These are phyloP conservation scores for Orycteropus afer DNA, from an alignment of 2,113 vertebrate species.

Conservation along the genomic window DNA sequence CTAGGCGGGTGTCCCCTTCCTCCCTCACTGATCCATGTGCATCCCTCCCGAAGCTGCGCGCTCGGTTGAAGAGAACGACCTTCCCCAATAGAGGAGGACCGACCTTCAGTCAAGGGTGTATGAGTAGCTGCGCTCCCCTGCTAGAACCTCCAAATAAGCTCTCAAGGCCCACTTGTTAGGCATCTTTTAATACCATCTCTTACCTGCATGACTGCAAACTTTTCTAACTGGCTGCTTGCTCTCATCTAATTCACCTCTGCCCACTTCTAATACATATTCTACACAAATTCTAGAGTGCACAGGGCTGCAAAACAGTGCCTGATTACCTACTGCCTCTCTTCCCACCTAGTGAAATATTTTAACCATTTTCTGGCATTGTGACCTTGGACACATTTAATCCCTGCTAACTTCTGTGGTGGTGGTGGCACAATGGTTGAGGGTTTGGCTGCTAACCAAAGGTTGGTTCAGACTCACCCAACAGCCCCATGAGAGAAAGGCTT, in stretches of 20 bases:
- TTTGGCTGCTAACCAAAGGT: not conserved
- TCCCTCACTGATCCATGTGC: no score
- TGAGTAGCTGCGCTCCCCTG: no score
- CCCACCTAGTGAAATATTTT: not conserved
- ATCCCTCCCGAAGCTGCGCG: no score
- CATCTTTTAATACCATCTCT: not conserved
- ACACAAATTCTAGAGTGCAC: not conserved
- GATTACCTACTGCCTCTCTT: not conserved
- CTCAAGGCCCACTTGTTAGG: not conserved
- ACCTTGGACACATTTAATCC: not conserved
- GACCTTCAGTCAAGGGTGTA: no score
- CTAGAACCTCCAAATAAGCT: no score
- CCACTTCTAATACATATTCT: not conserved
- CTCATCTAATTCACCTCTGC: not conserved
- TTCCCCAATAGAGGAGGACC: no score
- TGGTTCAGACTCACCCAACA: not conserved
- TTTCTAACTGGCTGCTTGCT: not conserved
- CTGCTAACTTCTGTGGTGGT: not conserved
- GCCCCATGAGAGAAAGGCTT: not conserved
- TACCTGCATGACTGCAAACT: not conserved
- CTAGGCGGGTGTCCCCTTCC: no score
- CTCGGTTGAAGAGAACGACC: no score
- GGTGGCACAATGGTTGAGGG: not conserved
- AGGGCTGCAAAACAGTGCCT: not conserved
- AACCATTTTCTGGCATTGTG: not conserved